phyloP scores from a whole-genome alignment of 1,140 invertebrate genomes.

The Trinorchestia longiramus region DNA sequence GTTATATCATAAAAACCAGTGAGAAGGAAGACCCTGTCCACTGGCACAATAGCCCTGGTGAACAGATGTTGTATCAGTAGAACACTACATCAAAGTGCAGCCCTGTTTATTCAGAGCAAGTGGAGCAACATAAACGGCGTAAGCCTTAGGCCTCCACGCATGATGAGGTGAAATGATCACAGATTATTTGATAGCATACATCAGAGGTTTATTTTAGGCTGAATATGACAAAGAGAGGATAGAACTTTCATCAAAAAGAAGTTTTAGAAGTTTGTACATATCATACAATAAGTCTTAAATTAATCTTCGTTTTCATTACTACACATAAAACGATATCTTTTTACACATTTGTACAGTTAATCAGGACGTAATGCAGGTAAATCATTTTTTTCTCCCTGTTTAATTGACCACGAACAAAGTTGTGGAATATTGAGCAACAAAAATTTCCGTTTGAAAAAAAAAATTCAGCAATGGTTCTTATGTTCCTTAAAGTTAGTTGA shows the following conservation, averaged over 20 bases:
- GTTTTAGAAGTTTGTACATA: neutral
- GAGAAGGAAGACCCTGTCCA: too few species aligned
- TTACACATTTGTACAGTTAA: neutral
- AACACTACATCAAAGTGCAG: too few species aligned
- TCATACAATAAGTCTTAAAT: neutral
- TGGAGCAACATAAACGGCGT: too few species aligned
- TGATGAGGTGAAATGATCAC: neutral
- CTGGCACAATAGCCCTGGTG: too few species aligned
- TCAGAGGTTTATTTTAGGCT: neutral
- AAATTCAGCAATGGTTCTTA: too few species aligned
- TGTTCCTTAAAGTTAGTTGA: too few species aligned
- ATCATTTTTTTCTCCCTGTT: neutral
- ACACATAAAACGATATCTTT: neutral
- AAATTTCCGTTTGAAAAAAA: too few species aligned
- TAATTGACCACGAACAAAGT: too few species aligned
- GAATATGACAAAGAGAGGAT: conserved; percentile 1
- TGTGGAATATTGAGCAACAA: too few species aligned
- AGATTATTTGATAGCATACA: neutral
- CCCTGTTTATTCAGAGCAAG: too few species aligned
- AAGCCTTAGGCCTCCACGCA: neutral
- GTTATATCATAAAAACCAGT: too few species aligned
- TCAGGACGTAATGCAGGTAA: neutral
- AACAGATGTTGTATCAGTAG: too few species aligned
- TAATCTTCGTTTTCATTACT: neutral
- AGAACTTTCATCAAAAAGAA: neutral